Base-by-base conservation (phyloP, 2,888 invertebrate genomes). In the Lordiphosa andalusiaca region DNA sequence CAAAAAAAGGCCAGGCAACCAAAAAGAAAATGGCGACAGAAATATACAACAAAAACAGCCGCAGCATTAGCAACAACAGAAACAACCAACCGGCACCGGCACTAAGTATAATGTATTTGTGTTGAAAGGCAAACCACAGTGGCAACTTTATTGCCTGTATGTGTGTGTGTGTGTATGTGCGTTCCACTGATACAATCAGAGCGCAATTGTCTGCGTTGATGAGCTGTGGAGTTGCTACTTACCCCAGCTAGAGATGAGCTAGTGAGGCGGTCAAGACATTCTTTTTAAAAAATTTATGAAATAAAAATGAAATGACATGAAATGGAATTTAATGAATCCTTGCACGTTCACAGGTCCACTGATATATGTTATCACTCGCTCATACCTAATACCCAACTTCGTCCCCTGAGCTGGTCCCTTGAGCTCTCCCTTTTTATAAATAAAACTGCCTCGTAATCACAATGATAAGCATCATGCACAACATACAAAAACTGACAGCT, bases 61-160 rank as follows among this genome's bases (percentile, higher is more conserved):
- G 19, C 19, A 19, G 4, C 19, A 19, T 19, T 19, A 49, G 36
- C 38, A 30, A 33, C 44, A 49, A 53, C 50, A 59, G 23, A 52
- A 64, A 44, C 56, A 59, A 54, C 57, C 65, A 70, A 44, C 38
- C 59, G 58, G 59, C 83, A 44, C 38, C 59, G 58, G 59, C 83
- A 80, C 83, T 83, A 83, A 77, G 76, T 72, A 75, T 83, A 80
- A 80, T 80, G 76, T 83, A 83, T 75, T 67, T 80, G 83, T 75
- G 76, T 62, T 83, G 76, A 74, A 82, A 71, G 71, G 62, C 82
- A 77, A 30, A 69, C 80, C 83, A 72, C 67, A 83, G 73, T 65
- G 73, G 53, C 70, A 81, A 73, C 61, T 73, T 78, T 78, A 84
- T 73, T 71, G 81, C 73, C 73, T 33, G 46, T 59, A 54, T 66